These are phyloP conservation scores for Ciconia stormi DNA, from an alignment of 2,113 vertebrate genomes.

Conservation along the genomic window DNA sequence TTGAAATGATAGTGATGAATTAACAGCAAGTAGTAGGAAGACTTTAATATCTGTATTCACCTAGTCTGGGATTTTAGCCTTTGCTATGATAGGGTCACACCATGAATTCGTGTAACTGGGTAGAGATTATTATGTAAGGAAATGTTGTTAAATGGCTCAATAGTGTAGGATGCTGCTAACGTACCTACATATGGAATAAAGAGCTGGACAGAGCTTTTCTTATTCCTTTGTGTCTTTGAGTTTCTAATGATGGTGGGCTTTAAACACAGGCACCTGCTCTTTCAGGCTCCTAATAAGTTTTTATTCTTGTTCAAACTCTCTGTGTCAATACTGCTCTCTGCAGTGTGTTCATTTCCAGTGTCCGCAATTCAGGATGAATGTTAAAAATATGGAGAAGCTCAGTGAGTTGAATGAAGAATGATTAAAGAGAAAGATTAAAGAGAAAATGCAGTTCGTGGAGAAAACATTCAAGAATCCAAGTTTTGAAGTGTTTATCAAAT, in stretches of 20 bases:
- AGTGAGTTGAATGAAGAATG: background rate
- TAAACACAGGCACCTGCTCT: background rate
- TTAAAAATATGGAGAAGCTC: background rate
- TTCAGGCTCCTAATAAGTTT: background rate
- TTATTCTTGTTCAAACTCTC: background rate
- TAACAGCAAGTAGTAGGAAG: background rate
- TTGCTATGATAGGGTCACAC: background rate
- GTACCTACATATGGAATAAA: background rate
- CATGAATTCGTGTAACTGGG: background rate
- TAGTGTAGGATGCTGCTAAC: background rate
- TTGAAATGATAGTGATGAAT: background rate
- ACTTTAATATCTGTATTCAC: background rate
- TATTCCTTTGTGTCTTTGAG: background rate
- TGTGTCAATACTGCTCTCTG: background rate
- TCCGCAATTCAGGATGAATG: background rate
- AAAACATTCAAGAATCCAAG: background rate
- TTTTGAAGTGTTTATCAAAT: constrained; percentile 28
- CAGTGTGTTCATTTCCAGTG: background rate
- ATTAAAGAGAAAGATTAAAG: background rate
- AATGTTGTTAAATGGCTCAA: background rate
- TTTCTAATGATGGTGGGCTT: background rate
- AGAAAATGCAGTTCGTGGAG: background rate
- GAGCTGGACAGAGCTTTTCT: background rate
- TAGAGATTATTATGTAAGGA: background rate
- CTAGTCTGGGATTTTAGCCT: background rate